Evolutionary conservation across 2,888 invertebrate species (phyloP).

Genomic region (Oxyteleia sp.): DNA sequence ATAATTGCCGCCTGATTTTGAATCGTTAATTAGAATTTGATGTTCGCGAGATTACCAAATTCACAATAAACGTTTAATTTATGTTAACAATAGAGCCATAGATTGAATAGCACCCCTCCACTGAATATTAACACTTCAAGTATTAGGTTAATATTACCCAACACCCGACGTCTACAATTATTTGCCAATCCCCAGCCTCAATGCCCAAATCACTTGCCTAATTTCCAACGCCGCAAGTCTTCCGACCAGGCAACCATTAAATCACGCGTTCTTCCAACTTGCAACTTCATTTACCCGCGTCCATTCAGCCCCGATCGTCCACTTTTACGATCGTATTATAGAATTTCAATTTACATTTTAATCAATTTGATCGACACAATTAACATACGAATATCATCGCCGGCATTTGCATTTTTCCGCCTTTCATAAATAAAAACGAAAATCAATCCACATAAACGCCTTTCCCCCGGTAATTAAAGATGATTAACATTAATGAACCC

Average conservation of each 20-base stretch:
- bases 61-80: too few species aligned
- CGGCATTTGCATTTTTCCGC: slow-evolving; percentile 12
- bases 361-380: slow-evolving; percentile 33
- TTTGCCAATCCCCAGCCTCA: too few species aligned
- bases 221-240: too few species aligned
- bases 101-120: too few species aligned
- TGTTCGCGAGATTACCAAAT: too few species aligned
- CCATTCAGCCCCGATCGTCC: not conserved
- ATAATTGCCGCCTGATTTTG: too few species aligned
- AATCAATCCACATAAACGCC: not conserved
- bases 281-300: not conserved
- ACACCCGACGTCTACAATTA: too few species aligned
- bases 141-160: too few species aligned
- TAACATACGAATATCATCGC: slow-evolving; percentile 23
- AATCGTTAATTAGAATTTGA: too few species aligned
- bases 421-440: slow-evolving; percentile 6
- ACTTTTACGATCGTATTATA: slow-evolving; percentile 24
- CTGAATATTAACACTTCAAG: too few species aligned
- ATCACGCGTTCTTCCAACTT: not conserved
- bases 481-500: slow-evolving; percentile 30
- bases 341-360: slow-evolving; percentile 48
- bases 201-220: too few species aligned
- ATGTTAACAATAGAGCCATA: too few species aligned
- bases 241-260: not conserved
- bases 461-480: slow-evolving; percentile 18